Base-by-base conservation (phyloP, 2,113 vertebrate species). In the Anguilla rostrata region DNA sequence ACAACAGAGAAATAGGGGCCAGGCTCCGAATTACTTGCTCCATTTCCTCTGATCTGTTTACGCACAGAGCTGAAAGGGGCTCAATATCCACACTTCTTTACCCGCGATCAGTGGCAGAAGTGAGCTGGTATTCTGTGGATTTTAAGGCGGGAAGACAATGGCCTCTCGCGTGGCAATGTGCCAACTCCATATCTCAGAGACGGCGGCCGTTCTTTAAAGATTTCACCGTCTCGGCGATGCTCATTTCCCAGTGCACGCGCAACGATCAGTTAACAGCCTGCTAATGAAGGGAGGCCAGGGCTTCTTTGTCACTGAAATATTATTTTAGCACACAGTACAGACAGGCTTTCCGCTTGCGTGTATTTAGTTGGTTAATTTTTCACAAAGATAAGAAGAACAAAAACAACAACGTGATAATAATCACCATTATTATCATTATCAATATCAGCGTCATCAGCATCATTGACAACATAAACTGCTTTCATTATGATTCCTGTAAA, bases 21-120 rank as follows among this genome's bases (percentile, higher is more conserved):
- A 43, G 63, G 9, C 43, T 49, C 29, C 39, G 53, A 85, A 22
- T 46, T n/a, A 85, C 49, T 53, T 41, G 34, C 46, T 53, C 71
- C 84, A 41, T 85, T 78, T 78, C 43, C 43, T 53, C 6, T 34
- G 46, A 79, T 85, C 71, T 85, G 66, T 78, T 39, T 41, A 53
- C 40, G 20, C 46, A 12, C 2, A 26, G 12, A 6, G 9, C 84
- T 29, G 78, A 78, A 49, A 26, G 8, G n/a, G 41, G n/a, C 71
- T 78, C 84, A 39, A 78, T 66, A 85, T 78, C 71, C 78, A 78
- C 43, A 2, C 81, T 5, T 11, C 20, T 22, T 53, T 18, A 46
- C 71, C 43, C 16, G 8, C 46, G 34, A n/a, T 6, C 43, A 41
- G n/a, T n/a, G 16, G 66, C 9, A 22, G 16, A 78, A 53, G 41